These are phyloP conservation scores for Nibea coibor DNA, from an alignment of 2,113 vertebrate genomes.

Conservation along the genomic window DNA sequence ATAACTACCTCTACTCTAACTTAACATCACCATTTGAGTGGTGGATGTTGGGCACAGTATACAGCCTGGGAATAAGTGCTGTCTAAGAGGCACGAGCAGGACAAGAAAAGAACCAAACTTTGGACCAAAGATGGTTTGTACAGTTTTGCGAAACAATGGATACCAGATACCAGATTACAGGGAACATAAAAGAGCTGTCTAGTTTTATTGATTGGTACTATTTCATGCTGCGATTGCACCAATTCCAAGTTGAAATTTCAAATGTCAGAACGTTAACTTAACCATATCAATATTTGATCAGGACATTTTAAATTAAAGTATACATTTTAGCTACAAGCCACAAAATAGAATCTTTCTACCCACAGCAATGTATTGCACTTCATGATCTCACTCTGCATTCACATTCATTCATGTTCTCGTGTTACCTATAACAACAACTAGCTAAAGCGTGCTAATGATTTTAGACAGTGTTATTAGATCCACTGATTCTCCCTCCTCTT, in stretches of 20 bases:
- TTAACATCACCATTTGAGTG: conserved; percentile 11
- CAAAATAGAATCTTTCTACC: neutral
- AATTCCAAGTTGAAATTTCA: neutral
- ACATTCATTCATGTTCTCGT: conserved; percentile 41
- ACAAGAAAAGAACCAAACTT: conserved; percentile 14
- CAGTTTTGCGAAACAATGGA: neutral
- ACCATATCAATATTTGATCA: neutral
- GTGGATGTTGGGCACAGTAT: neutral
- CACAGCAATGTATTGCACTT: neutral
- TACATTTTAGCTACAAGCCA: neutral
- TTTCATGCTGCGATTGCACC: neutral
- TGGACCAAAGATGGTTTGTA: neutral
- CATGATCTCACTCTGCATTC: conserved; percentile 1
- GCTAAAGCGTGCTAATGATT: conserved; percentile 54
- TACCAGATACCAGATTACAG: neutral
- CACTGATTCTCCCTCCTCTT: conserved; percentile 23
- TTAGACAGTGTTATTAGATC: conserved; percentile 61
- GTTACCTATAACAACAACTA: conserved; percentile 42
- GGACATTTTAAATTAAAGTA: neutral
- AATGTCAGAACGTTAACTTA: neutral
- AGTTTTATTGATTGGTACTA: neutral
- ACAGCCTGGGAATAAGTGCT: conserved; percentile 9
- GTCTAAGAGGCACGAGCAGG: conserved; percentile 26
- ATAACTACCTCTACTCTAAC: conserved; percentile 30
- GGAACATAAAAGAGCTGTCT: neutral